A percentile compares a stretch with the other conserved stretches of the same genome.
Evolutionary conservation across 2,888 invertebrate species (phyloP).

Genomic region (Labia minor): DNA sequence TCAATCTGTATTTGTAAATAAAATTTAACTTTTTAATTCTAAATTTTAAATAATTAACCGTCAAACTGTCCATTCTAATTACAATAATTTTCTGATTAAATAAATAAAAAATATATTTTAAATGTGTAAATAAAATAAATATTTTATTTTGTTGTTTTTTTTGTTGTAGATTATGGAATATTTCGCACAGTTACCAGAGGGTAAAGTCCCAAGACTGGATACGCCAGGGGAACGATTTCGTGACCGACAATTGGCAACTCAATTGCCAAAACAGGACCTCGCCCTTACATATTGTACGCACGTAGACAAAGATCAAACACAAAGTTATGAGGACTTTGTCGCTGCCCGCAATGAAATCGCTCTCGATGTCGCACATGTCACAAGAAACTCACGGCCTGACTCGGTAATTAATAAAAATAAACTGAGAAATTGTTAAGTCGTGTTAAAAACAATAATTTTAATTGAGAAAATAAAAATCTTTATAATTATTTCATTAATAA

Average conservation of each 20-base stretch:
- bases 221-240: conserved; percentile 71
- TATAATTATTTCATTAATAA: too few species aligned
- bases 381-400: conserved; percentile 21
- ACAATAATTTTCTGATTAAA: too few species aligned
- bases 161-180: conserved; percentile 74
- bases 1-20: too few species aligned
- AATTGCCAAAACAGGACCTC: conserved; percentile 90
- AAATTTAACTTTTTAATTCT: too few species aligned
- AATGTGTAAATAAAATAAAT: too few species aligned
- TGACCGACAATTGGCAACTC: conserved; percentile 70
- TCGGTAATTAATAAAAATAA: conserved; percentile 18
- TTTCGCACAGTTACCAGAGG: conserved; percentile 76
- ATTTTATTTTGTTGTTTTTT: too few species aligned
- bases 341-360: conserved; percentile 90
- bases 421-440: neutral
- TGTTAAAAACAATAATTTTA: neutral
- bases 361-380: conserved; percentile 67
- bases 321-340: conserved; percentile 87
- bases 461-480: neutral
- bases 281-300: conserved; percentile 80
- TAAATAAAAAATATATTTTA: too few species aligned
- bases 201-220: conserved; percentile 60
- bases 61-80: too few species aligned
- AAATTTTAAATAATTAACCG: too few species aligned
- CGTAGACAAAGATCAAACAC: conserved; percentile 63